Percentiles rank a stretch among this genome's conserved stretches.
phyloP scores from a whole-genome alignment of 2,797 vertebrate genomes.

The Sebastes cheni region DNA sequence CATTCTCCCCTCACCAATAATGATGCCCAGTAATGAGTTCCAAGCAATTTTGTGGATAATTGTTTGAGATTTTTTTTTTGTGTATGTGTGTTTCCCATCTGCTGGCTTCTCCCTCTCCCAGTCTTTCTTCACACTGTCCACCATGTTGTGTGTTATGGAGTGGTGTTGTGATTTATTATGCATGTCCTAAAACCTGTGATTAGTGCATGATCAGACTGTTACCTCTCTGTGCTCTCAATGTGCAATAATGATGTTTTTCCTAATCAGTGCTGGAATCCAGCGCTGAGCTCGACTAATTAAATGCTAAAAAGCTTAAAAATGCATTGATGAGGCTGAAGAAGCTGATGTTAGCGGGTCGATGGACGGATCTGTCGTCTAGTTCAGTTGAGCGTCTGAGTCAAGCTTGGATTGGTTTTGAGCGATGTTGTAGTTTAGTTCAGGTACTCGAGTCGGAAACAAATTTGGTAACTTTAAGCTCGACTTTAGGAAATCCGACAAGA shows the following conservation, averaged over 20 bases:
- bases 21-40: slow-evolving; percentile 67
- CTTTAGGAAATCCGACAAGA: not conserved
- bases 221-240: not conserved
- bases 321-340: not conserved
- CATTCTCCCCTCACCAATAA: slow-evolving; percentile 74
- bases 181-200: slow-evolving; percentile 76
- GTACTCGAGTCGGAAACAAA: not conserved
- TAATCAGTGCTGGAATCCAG: slow-evolving; percentile 12
- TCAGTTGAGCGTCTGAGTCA: not conserved
- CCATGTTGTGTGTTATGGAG: slow-evolving; percentile 68
- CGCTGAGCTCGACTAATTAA: not conserved
- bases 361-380: not conserved
- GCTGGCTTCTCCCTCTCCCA: slow-evolving; percentile 55
- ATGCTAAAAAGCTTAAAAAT: not conserved
- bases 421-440: not conserved
- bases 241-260: not conserved
- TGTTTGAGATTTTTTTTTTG: slow-evolving; percentile 78
- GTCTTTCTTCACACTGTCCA: slow-evolving; percentile 4
- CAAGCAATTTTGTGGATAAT: slow-evolving; percentile 84
- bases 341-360: not conserved
- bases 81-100: slow-evolving; percentile 49
- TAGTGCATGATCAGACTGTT: slow-evolving; percentile 19
- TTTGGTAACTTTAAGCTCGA: not conserved
- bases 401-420: not conserved
- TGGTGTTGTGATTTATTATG: slow-evolving; percentile 80